These are phyloP conservation scores for Tachina grossa DNA, from an alignment of 2,888 invertebrate genomes.

Conservation along the genomic window DNA sequence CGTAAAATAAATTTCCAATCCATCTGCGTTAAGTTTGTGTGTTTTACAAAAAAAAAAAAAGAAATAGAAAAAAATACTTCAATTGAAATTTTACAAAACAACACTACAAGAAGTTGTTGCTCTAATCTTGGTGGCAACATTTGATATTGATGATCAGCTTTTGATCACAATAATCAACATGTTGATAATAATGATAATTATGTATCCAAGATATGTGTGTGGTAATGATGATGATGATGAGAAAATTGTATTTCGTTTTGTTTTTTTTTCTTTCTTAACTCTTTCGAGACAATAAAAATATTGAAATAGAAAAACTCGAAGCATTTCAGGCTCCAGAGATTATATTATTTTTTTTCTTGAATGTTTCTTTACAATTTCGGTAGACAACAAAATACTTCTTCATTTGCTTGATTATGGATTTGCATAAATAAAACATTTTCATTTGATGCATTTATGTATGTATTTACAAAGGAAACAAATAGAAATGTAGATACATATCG, in stretches of 20 bases:
- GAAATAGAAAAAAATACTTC: neutral
- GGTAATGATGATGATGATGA: conserved; percentile 37
- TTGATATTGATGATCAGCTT: conserved; percentile 35
- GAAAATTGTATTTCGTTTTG: conserved; percentile 16
- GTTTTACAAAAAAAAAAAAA: conserved; percentile 3
- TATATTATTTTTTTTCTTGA: neutral
- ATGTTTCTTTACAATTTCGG: conserved; percentile 13
- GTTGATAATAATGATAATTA: conserved; percentile 47
- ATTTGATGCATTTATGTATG: conserved; percentile 26
- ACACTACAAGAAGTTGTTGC: conserved; percentile 49
- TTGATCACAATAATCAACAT: conserved; percentile 42
- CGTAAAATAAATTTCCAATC: conserved; percentile 25
- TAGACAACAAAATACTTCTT: conserved; percentile 46
- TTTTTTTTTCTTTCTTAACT: neutral
- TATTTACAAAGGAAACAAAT: conserved; percentile 53
- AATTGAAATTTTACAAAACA: conserved; percentile 32
- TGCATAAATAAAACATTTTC: conserved; percentile 52
- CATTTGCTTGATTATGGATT: conserved; percentile 22
- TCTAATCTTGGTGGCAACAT: conserved; percentile 55
- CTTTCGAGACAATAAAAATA: conserved; percentile 17
- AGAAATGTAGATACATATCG: neutral
- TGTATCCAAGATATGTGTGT: neutral
- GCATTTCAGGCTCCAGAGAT: conserved; percentile 29
- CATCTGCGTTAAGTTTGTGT: conserved; percentile 38
- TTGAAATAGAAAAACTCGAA: conserved; percentile 17